phyloP scores from a whole-genome alignment of 2,888 invertebrate genomes.

The Ectropis crepuscularia region DNA sequence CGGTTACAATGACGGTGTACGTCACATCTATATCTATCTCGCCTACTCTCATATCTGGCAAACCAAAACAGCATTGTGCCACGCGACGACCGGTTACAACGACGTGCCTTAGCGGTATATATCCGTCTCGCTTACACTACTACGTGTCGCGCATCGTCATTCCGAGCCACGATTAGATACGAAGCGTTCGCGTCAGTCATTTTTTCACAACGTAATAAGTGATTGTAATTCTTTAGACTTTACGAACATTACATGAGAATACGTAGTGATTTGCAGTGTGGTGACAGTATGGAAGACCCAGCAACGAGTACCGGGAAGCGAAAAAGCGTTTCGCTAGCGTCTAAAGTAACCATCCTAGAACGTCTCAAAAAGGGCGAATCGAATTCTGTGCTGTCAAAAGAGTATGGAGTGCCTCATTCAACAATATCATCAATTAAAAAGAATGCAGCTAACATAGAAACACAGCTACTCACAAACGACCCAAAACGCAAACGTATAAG shows the following conservation, averaged over 20 bases:
- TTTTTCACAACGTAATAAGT: not conserved
- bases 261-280: too few species aligned
- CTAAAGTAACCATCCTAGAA: slow-evolving; percentile 33
- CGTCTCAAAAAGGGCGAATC: slow-evolving; percentile 43
- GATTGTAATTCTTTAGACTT: too few species aligned
- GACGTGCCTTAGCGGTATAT: not conserved
- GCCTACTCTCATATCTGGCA: not conserved
- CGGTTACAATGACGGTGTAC: slow-evolving; percentile 1
- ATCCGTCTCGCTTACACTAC: slow-evolving; percentile 1
- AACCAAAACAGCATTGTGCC: slow-evolving; percentile 3
- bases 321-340: slow-evolving; percentile 37
- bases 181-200: not conserved
- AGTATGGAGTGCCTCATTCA: slow-evolving; percentile 45
- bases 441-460: not conserved
- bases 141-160: not conserved
- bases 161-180: not conserved
- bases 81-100: slow-evolving; percentile 5
- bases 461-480: not conserved
- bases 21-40: not conserved
- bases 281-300: too few species aligned
- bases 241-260: too few species aligned
- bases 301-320: slow-evolving; percentile 16
- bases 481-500: slow-evolving; percentile 4
- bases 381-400: slow-evolving; percentile 41
- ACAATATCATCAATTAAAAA: slow-evolving; percentile 44